Evolutionary conservation across 2,113 vertebrate species (phyloP), one percentile per base, ranked within the genome.

Genomic region (Pomatorhinus ruficollis): DNA sequence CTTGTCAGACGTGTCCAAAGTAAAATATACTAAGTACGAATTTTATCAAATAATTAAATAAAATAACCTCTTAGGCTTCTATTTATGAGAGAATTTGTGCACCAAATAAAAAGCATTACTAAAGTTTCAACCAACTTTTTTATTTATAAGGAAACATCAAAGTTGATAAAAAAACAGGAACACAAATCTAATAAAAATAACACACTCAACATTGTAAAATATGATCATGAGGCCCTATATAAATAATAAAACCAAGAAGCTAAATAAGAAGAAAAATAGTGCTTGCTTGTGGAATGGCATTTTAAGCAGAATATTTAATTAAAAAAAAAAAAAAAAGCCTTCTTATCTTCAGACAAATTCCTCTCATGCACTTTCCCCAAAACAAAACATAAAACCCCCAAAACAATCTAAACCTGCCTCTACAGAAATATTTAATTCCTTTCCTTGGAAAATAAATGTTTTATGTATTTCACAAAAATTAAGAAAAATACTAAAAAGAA

Each of bases 11-110:
- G 45, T 27, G 20, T 33, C 4, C 2, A 4, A 71, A 87, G 8
- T 21, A 78, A 63, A 84, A 68, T 40, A 71, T 9, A 40, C 14
- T 20, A 79, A 57, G 2, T 12, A 70, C 1, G 72, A 59, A 12
- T 52, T 35, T 71, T 44, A 64, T 18, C 2, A 2, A 84, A 50
- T 71, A 2, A 54, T 50, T 22, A 10, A 22, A 50, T 69, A 72
- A 24, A 45, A 28, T 1, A n/a, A 1, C 0, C 6, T 42, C 12
- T n/a, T 80, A 16, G 14, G 60, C 5, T 45, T 83, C 5, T 44
- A 56, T 44, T 75, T 49, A 76, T 52, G 15, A 49, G 15, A 59
- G 3, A 50, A 74, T 70, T 40, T 69, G 47, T 57, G 24, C 6
- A 66, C 15, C 11, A 70, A 57, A 70, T 50, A 64, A 28, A 85